Percentiles rank a stretch among this genome's conserved stretches.
These are phyloP conservation scores for Platysternon megacephalum DNA, from an alignment of 2,113 vertebrate species.

Conservation along the genomic window DNA sequence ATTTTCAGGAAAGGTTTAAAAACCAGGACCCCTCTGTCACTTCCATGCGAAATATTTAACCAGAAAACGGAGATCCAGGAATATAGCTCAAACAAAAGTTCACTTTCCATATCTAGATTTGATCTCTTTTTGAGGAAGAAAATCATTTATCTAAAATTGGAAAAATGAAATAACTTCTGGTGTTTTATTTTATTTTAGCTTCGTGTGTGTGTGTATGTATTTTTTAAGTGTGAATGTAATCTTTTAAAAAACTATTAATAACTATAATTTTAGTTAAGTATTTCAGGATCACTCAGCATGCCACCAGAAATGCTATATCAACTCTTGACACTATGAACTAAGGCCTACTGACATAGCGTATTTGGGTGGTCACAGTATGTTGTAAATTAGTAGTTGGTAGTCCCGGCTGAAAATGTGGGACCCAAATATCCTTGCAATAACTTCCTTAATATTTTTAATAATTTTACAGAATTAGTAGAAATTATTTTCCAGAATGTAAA, in stretches of 20 bases:
- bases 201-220: accelerated
- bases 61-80: slow-evolving; percentile 20
- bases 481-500: not conserved
- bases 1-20: not conserved
- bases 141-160: not conserved
- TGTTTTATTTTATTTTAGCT: not conserved
- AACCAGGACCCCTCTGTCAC: not conserved
- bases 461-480: not conserved
- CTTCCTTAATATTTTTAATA: not conserved
- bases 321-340: not conserved
- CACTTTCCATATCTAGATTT: accelerated
- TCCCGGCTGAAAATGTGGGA: not conserved
- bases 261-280: not conserved
- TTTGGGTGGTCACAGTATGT: not conserved
- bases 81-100: not conserved
- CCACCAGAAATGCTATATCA: not conserved
- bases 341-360: not conserved
- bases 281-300: not conserved
- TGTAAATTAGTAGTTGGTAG: not conserved
- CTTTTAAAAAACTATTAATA: not conserved
- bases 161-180: not conserved
- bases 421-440: not conserved
- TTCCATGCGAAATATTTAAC: not conserved
- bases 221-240: not conserved
- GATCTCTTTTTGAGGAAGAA: not conserved